Percentiles rank a stretch among this genome's conserved stretches.
phyloP scores from a whole-genome alignment of 2,888 invertebrate genomes.

The Stratiomys singularior region DNA sequence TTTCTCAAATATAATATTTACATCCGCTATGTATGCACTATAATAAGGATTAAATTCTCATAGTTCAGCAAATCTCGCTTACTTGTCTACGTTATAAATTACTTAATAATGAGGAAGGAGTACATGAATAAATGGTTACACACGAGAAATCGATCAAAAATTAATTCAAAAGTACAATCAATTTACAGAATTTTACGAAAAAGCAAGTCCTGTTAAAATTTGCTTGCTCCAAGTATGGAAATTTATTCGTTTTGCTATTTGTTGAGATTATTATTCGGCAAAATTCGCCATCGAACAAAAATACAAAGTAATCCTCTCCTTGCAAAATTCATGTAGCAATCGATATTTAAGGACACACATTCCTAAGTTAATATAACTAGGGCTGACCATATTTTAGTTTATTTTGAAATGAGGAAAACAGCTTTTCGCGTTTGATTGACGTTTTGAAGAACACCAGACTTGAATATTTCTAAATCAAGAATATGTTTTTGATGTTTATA shows the following conservation, averaged over 20 bases:
- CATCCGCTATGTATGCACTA: background rate
- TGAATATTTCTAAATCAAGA: too few species aligned
- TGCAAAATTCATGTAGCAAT: background rate
- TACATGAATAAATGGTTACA: background rate
- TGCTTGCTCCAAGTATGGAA: too few species aligned
- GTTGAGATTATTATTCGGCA: too few species aligned
- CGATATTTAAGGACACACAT: background rate
- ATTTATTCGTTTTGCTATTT: too few species aligned
- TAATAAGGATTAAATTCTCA: background rate
- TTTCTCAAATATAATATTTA: conserved; percentile 18
- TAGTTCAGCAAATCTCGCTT: background rate
- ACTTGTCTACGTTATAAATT: background rate
- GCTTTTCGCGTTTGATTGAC: too few species aligned
- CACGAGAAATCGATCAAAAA: background rate
- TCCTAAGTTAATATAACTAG: background rate
- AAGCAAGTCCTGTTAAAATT: too few species aligned
- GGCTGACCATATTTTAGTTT: conserved; percentile 10
- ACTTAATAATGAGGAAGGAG: background rate
- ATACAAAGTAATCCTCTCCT: background rate
- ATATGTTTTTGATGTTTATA: too few species aligned
- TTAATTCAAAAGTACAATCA: background rate
- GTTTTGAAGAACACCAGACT: too few species aligned
- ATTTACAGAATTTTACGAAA: too few species aligned
- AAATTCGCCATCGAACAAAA: too few species aligned
- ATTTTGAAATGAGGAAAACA: too few species aligned